Evolutionary conservation across 2,797 vertebrate genomes (phyloP), one percentile per base, ranked within the genome.

Genomic region (Pantherophis vulpinus): DNA sequence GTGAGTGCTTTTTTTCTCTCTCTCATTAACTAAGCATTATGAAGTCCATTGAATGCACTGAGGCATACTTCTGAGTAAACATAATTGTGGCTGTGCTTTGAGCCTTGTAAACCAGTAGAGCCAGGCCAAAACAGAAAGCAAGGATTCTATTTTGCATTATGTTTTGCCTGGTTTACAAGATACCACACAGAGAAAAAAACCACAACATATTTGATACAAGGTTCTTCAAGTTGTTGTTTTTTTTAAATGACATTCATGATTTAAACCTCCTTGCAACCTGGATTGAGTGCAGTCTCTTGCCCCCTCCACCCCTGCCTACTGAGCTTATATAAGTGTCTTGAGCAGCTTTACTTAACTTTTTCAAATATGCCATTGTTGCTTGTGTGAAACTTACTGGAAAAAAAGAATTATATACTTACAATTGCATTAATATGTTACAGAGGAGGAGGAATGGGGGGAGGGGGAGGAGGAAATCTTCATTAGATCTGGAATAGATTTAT

Each of bases 21-120:
- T 58, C 95, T 66, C 95, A 90, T 93, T 95, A 97, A 94, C 37
- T 9, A 2, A 86, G 66, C 89, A 93, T 90, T 86, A 94, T 90
- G 60, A 87, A 88, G 20, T 18, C 23, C 70, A 94, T 18, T 92
- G 56, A 89, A 56, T 90, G 51, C 8, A 86, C 13, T 83, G 88
- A 56, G 32, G 7, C 60, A 55, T 91, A 88, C 60, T 54, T 87
- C 83, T 66, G n/a, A 55, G 61, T 87, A 70, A 88, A 88, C 51
- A 56, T 88, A 55, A 56, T 70, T 55, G 59, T 32, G 23, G 63
- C 70, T 74, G 54, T 70, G 61, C 54, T 91, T 94, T 93, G 94
- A 79, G 1, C 88, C 61, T 92, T 55, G 1, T 89, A 95, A 56
- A 9, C n/a, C 56, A 87, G 91, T 89, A 9, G 27, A n/a, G 56